These are phyloP conservation scores for Sinopyrophorus schimmeli DNA, from an alignment of 2,888 invertebrate genomes.

Conservation along the genomic window DNA sequence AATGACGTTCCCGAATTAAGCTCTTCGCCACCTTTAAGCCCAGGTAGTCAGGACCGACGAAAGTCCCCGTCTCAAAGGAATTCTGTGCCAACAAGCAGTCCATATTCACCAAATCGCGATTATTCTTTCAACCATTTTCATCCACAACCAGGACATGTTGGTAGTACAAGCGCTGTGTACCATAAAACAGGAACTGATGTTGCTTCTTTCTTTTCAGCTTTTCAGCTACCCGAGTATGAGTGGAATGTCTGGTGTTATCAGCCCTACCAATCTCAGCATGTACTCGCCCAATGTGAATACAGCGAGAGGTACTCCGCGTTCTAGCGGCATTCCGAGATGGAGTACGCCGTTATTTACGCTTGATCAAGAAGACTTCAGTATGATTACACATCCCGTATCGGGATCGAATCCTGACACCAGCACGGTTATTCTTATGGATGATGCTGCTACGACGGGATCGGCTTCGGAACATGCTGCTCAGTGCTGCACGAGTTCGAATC, in stretches of 20 bases:
- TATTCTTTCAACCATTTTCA: constrained; percentile 94
- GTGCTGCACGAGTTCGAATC: constrained; percentile 53
- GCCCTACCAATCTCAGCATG: constrained; percentile 84
- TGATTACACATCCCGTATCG: constrained; percentile 77
- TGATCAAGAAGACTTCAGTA: constrained; percentile 90
- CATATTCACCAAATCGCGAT: constrained; percentile 52
- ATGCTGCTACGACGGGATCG: constrained; percentile 55
- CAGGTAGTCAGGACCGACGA: constrained; percentile 50
- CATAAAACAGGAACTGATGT: constrained; percentile 37
- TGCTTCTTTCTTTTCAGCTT: constrained; percentile 67
- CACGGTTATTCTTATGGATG: constrained; percentile 78
- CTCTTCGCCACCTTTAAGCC: constrained; percentile 55
- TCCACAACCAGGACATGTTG: constrained; percentile 82
- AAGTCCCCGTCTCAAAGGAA: constrained; percentile 53
- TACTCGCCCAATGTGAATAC: constrained; percentile 76
- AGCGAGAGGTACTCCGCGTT: constrained; percentile 71
- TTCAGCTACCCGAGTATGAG: constrained; percentile 89
- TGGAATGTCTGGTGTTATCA: constrained; percentile 86
- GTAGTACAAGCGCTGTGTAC: constrained; percentile 53
- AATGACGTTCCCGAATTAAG: constrained; percentile 50
- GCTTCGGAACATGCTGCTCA: constrained; percentile 44
- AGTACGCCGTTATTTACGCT: constrained; percentile 83
- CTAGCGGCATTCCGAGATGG: constrained; percentile 70
- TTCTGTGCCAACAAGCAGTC: constrained; percentile 46
- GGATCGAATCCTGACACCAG: constrained; percentile 66